Evolutionary conservation across 2,113 vertebrate genomes (phyloP).

Genomic region (Nesogale talazaci): DNA sequence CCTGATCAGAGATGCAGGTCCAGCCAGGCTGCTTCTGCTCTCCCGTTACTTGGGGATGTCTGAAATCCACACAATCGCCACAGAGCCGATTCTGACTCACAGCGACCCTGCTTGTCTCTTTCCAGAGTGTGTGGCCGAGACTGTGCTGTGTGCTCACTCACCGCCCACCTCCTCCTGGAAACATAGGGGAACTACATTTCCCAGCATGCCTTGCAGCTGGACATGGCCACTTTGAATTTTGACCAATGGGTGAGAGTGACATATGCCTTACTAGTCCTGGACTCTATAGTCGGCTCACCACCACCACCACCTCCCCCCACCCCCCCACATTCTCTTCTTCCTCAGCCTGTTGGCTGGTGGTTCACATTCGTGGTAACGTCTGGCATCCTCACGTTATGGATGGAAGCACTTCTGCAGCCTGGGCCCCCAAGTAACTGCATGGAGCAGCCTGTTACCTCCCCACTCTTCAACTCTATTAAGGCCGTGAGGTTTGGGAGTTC

Average conservation of each 20-base stretch:
- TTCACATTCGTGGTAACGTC: neutral
- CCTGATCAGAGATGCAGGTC: neutral
- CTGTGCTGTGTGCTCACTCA: neutral
- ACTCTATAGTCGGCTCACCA: neutral
- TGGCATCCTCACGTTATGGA: neutral
- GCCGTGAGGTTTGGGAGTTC: neutral
- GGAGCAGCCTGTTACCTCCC: neutral
- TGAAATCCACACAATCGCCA: neutral
- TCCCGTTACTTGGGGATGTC: neutral
- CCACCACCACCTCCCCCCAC: too few relatives aligned
- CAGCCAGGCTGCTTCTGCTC: neutral
- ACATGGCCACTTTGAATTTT: neutral
- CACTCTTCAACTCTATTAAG: neutral
- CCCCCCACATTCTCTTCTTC: too few relatives aligned
- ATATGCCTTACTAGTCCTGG: neutral
- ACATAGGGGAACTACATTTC: neutral
- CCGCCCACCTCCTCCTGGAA: too few relatives aligned
- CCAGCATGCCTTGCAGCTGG: constrained; percentile 3
- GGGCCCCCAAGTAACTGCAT: neutral
- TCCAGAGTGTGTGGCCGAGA: neutral
- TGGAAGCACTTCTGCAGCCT: neutral
- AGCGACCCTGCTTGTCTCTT: neutral
- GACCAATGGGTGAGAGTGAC: neutral
- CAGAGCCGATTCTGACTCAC: neutral
- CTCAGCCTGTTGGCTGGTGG: neutral